Conservation (phyloP, 2,113 vertebrate species). For the Strix uralensis region DNA sequence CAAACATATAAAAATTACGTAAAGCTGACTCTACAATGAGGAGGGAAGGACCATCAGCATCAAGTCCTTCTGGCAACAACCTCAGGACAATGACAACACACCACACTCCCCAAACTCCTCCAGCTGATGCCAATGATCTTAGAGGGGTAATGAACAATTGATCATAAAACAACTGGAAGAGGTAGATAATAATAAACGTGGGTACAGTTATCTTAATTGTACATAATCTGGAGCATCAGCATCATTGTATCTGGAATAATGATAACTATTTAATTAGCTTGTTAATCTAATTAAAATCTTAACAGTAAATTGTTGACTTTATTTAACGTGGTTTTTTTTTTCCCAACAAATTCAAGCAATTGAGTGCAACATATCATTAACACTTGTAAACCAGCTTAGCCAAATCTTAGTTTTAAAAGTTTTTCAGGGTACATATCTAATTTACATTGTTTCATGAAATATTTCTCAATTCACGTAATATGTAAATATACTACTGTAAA, state of each 20-base stretch:
- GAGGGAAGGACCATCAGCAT: background rate
- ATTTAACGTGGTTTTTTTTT: background rate
- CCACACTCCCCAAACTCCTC: no score
- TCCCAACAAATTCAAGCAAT: background rate
- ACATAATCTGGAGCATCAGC: background rate
- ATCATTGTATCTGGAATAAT: background rate
- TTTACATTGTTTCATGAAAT: background rate
- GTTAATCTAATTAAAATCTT: background rate
- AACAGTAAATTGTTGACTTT: background rate
- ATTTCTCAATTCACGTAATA: background rate
- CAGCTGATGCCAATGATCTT: background rate
- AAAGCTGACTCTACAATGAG: background rate
- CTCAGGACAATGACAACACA: rapidly evolving
- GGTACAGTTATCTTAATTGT: background rate
- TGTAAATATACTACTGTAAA: background rate
- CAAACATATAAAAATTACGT: background rate
- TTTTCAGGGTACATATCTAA: background rate
- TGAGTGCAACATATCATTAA: background rate
- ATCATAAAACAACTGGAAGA: background rate
- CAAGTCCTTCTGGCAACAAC: background rate
- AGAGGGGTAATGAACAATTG: rapidly evolving
- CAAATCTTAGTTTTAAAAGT: background rate
- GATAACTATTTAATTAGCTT: background rate
- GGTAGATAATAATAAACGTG: rapidly evolving
- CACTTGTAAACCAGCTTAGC: rapidly evolving